Base-by-base conservation (phyloP, 64 coral and sea anemone genomes). In the Trachythela sp. region DNA sequence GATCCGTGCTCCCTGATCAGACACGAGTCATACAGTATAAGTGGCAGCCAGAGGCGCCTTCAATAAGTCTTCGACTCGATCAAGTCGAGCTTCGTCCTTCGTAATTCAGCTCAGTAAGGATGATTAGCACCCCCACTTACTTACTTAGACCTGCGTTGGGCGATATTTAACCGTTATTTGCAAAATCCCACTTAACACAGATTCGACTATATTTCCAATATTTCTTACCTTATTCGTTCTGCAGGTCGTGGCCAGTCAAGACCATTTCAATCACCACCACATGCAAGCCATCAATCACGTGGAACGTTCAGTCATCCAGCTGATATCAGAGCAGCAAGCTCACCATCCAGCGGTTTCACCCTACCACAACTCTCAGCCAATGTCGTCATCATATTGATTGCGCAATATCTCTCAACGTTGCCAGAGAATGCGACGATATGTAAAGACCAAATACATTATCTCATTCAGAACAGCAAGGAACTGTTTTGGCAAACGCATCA, bases 341-440 rank as follows among this genome's bases (percentile, higher is more conserved):
- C 83, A 64, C 38, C 90, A 49, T 72, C 56, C 59, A 20, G 26
- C 11, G 33, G 48, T 38, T 54, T 70, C 40, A 90, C 41, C 67
- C 58, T 86, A 0, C 89, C 89, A 17, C 68, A 86, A 40, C 88
- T 99, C 14, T 93, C 91, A 0, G 92, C 96, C 20, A 94, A 94
- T 67, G 94, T 99, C 93, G 93, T 94, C 14, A 91, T 99, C 77
- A 86, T 99, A 13, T 58, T 99, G 11, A 86, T 90, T 48, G 92
- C 94, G 34, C 96, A 99, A 83, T 93, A 99, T 58, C 89, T 99
- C 22, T 95, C 96, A 31, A 93, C 94, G 49, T 91, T 99, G 39
- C 89, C 92, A 2, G 93, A 99, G 14, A 93, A 99, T 87, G 93
- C 93, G 64, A 91, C 91, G 20, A 87, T 99, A 22, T 93, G 88